A percentile compares a stretch with the other conserved stretches of the same genome.
Evolutionary conservation across 2,888 invertebrate species (phyloP).

Genomic region (Melolontha melolontha): DNA sequence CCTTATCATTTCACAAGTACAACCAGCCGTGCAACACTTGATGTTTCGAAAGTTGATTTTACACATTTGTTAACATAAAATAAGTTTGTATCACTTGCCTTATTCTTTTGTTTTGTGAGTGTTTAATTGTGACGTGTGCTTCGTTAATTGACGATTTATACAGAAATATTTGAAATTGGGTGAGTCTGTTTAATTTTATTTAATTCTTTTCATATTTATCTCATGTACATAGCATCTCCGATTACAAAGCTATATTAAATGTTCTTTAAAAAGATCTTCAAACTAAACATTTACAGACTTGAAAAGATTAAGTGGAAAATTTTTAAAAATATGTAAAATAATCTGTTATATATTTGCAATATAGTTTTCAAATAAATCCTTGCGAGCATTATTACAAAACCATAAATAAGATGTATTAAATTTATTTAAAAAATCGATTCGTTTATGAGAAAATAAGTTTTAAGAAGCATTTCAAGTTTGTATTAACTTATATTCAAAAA

Average conservation of each 20-base stretch:
- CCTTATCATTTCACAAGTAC: conserved; percentile 25
- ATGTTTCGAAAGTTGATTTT: conserved; percentile 14
- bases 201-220: not conserved
- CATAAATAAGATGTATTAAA: no score
- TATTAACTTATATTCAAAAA: no score
- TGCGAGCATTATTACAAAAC: no score
- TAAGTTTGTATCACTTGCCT: not conserved
- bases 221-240: not conserved
- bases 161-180: not conserved
- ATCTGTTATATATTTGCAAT: no score
- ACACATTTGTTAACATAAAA: not conserved
- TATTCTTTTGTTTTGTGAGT: not conserved
- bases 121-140: not conserved
- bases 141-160: not conserved
- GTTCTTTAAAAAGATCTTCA: not conserved
- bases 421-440: no score
- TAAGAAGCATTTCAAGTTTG: no score
- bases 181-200: not conserved
- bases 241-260: no score
- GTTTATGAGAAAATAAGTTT: no score
- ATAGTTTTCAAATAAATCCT: no score
- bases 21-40: not conserved
- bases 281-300: no score
- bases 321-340: no score
- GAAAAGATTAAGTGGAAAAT: no score